Evolutionary conservation across 2,888 invertebrate species (phyloP), one percentile per base, ranked within the genome.

Genomic region (Pediacus dermestoides): DNA sequence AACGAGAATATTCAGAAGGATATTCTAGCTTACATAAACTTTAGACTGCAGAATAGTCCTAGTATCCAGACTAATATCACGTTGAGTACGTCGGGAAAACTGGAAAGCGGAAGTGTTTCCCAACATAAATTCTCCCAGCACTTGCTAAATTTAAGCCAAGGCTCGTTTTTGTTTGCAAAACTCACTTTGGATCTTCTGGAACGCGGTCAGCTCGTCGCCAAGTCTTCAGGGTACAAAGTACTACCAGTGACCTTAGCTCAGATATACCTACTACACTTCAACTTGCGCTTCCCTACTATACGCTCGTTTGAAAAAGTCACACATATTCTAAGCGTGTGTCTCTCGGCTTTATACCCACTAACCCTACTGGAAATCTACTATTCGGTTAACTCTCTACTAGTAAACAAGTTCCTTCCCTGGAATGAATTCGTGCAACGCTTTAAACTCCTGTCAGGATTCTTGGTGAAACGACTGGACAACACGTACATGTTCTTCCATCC

Each of bases 401-500:
- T 85, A 0, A 81, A 85, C 55, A 81, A 82, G 30, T 85, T 86
- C 58, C 70, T 94, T 40, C 81, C 86, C 2, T 93, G 92, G 92
- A 85, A 87, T 40, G 93, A 94, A 52, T 94, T 95, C 66, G 75
- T 89, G 49, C 85, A 88, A 63, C 77, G 92, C 63, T 88, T 96
- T 63, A 87, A 90, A 60, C 74, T 84, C 44, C 76, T 96, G 16
- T 80, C 87, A 34, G 91, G 90, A 32, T 89, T 95, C 60, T 75
- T 97, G 11, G 87, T 93, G 37, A 89, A 89, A 67, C 79, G 94
- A 34, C 77, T 88, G 57, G 95, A 95, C 69, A 88, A 89, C 66
- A 92, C 93, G 0, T 93, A 89, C 71, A 93, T 95, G 90, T 93
- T 95, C 70, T 94, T 95, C 71, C 96, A 97, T 67, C 93, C 95